Base-by-base conservation (phyloP, 2,797 vertebrate genomes). In the Spondyliosoma cantharus region DNA sequence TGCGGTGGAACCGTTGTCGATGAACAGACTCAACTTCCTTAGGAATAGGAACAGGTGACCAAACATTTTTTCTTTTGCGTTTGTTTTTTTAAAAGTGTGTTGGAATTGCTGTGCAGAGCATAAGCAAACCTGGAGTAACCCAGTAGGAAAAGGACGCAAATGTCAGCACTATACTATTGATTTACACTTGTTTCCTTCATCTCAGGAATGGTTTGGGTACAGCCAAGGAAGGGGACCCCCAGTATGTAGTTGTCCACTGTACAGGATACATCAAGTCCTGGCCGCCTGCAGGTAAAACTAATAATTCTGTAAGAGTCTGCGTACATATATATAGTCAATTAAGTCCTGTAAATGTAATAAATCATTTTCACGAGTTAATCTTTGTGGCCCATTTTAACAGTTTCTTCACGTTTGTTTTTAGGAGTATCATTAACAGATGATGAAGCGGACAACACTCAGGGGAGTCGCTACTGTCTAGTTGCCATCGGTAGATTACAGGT, bases 191-290 rank as follows among this genome's bases (percentile, higher is more conserved):
- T 14, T 58, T 49, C 3, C 17, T 43, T 75, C 20, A 61, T 19
- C 27, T 22, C 65, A 99, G 98, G 93, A 97, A 96, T 4, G 97
- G 97, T 71, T 93, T 99, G 74, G 97, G 97, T 25, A 87, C 95
- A 4, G 83, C 94, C 1, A 99, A 99, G 79, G 98, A 99, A 2
- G 98, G 98, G 0, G 98, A 99, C 2, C 95, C 96, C 27, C 97
- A 97, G 89, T 99, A 96, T 12, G 97, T 97, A 0, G 97, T 99
- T 45, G 97, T 99, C 76, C 98, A 99, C 90, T 99, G 98, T 93
- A 99, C 97, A 0, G 98, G 98, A 3, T 99, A 98, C 90, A 97
- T 99, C 67, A 98, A 97, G 80, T 98, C 98, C 57, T 99, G 98
- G 98, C 98, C 98, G 0, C 98, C 97, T 1, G 96, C 97, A 95